Evolutionary conservation across 2,888 invertebrate species (phyloP).

Genomic region (Plemyria rubiginata): DNA sequence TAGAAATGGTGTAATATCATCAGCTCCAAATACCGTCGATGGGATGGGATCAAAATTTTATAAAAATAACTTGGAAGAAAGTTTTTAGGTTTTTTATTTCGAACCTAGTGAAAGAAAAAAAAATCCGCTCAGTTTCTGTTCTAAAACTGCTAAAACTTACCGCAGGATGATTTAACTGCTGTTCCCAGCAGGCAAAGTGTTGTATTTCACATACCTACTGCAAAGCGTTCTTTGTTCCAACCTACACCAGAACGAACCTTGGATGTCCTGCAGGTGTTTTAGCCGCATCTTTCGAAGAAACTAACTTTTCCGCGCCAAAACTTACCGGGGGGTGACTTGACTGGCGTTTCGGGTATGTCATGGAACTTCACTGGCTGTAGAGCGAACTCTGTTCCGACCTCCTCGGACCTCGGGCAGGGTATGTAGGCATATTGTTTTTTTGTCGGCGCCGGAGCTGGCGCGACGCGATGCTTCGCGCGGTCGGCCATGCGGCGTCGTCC

Average conservation of each 20-base stretch:
- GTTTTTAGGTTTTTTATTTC: too few species aligned
- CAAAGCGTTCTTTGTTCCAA: slow-evolving; percentile 76
- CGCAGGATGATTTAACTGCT: slow-evolving; percentile 39
- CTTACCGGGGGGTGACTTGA: slow-evolving; percentile 67
- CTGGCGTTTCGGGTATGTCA: slow-evolving; percentile 62
- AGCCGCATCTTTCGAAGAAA: background rate
- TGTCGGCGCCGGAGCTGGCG: slow-evolving; percentile 77
- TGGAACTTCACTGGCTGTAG: slow-evolving; percentile 64
- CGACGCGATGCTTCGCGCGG: slow-evolving; percentile 80
- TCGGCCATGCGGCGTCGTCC: slow-evolving; percentile 83
- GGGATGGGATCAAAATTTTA: too few species aligned
- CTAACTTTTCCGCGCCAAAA: slow-evolving; percentile 57
- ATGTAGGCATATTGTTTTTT: slow-evolving; percentile 81
- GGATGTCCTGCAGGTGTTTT: background rate
- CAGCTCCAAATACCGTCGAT: too few species aligned
- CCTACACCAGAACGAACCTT: slow-evolving; percentile 54
- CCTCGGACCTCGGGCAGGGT: slow-evolving; percentile 81
- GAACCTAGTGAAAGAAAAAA: background rate
- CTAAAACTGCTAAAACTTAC: slow-evolving; percentile 51
- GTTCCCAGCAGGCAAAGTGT: background rate
- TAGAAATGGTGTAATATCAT: too few species aligned
- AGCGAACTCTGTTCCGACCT: slow-evolving; percentile 79
- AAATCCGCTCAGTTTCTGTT: slow-evolving; percentile 24
- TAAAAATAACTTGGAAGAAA: too few species aligned
- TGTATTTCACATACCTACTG: slow-evolving; percentile 67